Evolutionary conservation across 2,888 invertebrate species (phyloP).

Genomic region (Abrostola tripartita): DNA sequence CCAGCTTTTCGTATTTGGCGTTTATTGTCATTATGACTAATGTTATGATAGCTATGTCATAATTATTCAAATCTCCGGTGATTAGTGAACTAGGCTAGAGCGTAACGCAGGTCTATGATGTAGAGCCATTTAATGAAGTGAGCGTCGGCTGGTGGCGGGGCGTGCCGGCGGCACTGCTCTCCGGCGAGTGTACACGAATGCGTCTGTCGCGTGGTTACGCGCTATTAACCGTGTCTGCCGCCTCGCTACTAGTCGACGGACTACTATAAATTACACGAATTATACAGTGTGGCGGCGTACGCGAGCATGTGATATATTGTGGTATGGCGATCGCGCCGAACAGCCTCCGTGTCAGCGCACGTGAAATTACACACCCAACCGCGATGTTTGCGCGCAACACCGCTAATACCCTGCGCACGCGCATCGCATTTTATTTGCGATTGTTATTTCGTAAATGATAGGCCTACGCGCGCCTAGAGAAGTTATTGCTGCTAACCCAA

Average conservation of each 20-base stretch:
- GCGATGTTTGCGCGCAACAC: conserved; percentile 76
- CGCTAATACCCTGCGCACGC: conserved; percentile 73
- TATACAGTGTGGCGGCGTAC: conserved; percentile 80
- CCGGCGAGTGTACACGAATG: conserved; percentile 65
- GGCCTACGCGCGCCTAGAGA: conserved; percentile 75
- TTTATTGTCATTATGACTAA: conserved; percentile 17
- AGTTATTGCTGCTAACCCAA: conserved; percentile 75
- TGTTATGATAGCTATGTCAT: conserved; percentile 31
- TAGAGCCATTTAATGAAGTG: conserved; percentile 71
- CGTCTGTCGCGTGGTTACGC: conserved; percentile 84
- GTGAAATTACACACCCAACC: conserved; percentile 83
- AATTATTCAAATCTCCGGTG: conserved; percentile 38
- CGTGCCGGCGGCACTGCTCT: conserved; percentile 59
- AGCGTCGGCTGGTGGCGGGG: conserved; percentile 52
- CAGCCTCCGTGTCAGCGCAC: conserved; percentile 80
- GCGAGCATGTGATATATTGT: conserved; percentile 85
- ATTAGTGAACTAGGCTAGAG: conserved; percentile 51
- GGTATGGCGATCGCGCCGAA: conserved; percentile 72
- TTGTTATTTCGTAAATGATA: conserved; percentile 84
- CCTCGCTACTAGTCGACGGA: conserved; percentile 79
- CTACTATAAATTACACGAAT: conserved; percentile 86
- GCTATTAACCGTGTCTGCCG: conserved; percentile 80
- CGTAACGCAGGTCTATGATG: conserved; percentile 62
- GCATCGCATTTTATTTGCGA: conserved; percentile 78
- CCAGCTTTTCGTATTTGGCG: too few relatives aligned